Percentiles rank a stretch among this genome's conserved stretches.
Evolutionary conservation across 2,888 invertebrate species (phyloP).

Genomic region (Pilophorus perplexus): DNA sequence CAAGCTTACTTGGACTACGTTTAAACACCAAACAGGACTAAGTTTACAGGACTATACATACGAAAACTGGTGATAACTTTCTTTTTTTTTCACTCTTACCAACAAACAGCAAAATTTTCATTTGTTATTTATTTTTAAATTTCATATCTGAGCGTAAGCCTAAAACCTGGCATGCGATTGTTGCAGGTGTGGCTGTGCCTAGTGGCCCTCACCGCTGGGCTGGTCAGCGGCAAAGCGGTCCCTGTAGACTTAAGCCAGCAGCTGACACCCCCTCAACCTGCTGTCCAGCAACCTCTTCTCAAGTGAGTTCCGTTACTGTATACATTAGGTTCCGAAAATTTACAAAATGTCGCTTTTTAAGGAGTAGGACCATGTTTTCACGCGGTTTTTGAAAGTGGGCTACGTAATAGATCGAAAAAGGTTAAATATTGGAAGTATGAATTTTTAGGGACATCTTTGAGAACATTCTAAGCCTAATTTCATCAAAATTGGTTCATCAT

Average conservation of each 20-base stretch:
- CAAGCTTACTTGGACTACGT: constrained; percentile 22
- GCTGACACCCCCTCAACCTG: constrained; percentile 22
- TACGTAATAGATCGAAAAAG: no score
- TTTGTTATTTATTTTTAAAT: neutral
- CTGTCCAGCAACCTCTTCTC: constrained; percentile 8
- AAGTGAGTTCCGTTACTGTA: constrained; percentile 19
- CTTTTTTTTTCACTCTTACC: neutral
- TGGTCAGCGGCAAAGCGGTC: constrained; percentile 28
- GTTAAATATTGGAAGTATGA: no score
- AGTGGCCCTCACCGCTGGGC: constrained; percentile 26
- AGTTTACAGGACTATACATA: constrained; percentile 26
- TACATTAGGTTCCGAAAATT: no score
- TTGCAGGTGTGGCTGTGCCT: constrained; percentile 37
- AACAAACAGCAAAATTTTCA: neutral
- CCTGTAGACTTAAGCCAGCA: constrained; percentile 17
- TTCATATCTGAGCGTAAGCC: neutral
- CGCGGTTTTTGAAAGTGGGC: no score
- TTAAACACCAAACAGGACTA: no score
- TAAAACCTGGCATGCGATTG: neutral
- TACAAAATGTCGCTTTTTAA: neutral
- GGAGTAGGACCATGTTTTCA: no score
- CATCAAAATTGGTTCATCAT: no score
- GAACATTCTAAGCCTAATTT: no score
- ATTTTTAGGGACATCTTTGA: no score
- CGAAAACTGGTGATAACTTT: neutral